Percentiles rank a stretch among this genome's conserved stretches.
These are phyloP conservation scores for Rallus limicola DNA, from an alignment of 2,113 vertebrate genomes.

Conservation along the genomic window DNA sequence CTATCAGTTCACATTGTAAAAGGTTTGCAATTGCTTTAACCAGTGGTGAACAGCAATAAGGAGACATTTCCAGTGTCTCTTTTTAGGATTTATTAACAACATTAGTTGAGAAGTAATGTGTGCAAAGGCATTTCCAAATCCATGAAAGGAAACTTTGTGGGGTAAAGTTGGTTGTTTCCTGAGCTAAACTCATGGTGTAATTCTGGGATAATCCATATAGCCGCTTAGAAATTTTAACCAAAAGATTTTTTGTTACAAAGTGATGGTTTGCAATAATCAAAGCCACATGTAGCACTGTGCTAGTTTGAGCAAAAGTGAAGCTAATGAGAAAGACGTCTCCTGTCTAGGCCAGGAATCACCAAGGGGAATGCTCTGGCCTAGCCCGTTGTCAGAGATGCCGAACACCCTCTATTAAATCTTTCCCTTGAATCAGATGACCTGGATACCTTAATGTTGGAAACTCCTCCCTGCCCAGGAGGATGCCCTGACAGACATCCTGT, in stretches of 20 bases:
- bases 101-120: slow-evolving; percentile 7
- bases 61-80: neutral
- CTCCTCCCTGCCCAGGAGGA: neutral
- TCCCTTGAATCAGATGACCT: neutral
- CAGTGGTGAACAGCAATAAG: neutral
- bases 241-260: neutral
- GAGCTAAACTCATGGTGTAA: neutral
- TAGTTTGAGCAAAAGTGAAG: neutral
- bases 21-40: slow-evolving; percentile 27
- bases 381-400: neutral
- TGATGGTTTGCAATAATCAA: neutral
- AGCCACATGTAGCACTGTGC: neutral
- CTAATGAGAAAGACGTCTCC: neutral
- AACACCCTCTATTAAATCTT: neutral
- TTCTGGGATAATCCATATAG: neutral
- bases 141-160: neutral
- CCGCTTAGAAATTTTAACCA: neutral
- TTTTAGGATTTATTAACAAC: slow-evolving; percentile 9
- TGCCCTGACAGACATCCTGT: neutral
- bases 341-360: neutral
- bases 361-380: neutral
- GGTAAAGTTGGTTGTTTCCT: neutral
- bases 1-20: neutral
- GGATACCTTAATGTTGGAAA: neutral
- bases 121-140: neutral